Base-by-base conservation (phyloP, 2,797 vertebrate species). In the Lepilemur ruficaudatus region DNA sequence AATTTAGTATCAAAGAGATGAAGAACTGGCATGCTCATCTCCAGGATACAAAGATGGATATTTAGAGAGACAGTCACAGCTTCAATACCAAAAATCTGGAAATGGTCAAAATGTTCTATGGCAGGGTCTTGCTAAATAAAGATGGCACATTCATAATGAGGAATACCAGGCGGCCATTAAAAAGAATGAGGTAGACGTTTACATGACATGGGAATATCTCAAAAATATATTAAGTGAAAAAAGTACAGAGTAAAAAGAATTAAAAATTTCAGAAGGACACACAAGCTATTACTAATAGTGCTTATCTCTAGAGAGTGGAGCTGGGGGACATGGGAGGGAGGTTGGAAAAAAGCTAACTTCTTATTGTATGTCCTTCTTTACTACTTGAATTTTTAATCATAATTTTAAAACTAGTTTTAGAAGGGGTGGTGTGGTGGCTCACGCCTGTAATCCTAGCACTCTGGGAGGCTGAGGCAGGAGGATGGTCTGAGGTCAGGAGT, bases 361-460 rank as follows among this genome's bases (percentile, higher is more conserved):
- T 61, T 48, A 59, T 2, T n/a, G 1, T 30, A 46, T 12, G 67
- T 18, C 63, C 23, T 93, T 59, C 52, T 86, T 7, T 43, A 38
- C 11, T 46, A 69, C 20, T 48, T 57, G 11, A 85, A 76, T 52
- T 57, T 70, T 75, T 91, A 90, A 48, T 23, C 11, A 38, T 41
- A 83, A 55, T 48, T 95, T 93, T 91, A 52, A 88, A 46, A 91
- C 35, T 73, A 78, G 46, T 67, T 92, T 89, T 81, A 50, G 63
- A 59, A 89, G 23, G 25, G 25, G 23, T 0, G 25, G 57, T 10
- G 57, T 4, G 11, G 25, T 59, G 25, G 57, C 10, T 59, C 57
- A 59, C 12, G 23, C 25, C 57, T 59, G 57, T 28, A 59, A 59
- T 59, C 57, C 25, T 59, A 59, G 57, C 57, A 59, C 57, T 4